A percentile compares a stretch with the other conserved stretches of the same genome.
phyloP scores from a whole-genome alignment of 2,113 vertebrate species.

The Dipodomys ordii region DNA sequence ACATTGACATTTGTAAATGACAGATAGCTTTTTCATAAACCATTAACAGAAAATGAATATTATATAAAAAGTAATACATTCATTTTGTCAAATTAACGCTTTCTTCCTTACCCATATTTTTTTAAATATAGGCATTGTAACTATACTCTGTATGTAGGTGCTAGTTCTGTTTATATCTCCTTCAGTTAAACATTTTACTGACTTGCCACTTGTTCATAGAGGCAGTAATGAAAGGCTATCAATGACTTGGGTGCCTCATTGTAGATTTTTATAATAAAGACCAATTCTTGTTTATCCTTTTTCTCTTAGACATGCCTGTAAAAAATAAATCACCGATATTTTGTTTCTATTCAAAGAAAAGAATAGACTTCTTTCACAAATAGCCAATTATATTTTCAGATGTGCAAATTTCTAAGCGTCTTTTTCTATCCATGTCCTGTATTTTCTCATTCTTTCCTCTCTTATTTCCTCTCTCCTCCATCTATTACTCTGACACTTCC shows the following conservation, averaged over 20 bases:
- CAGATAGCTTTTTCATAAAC: constrained; percentile 56
- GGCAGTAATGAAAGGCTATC: background rate
- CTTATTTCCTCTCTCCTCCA: background rate
- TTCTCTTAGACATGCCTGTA: background rate
- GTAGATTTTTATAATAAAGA: constrained; percentile 39
- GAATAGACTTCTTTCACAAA: background rate
- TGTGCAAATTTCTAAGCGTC: background rate
- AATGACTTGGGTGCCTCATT: constrained; percentile 50
- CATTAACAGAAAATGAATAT: constrained; percentile 79
- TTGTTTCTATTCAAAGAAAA: background rate
- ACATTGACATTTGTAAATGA: constrained; percentile 71
- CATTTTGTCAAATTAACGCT: constrained; percentile 69
- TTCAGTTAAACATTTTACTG: constrained; percentile 71
- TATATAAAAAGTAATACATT: constrained; percentile 74
- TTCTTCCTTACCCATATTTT: constrained; percentile 25
- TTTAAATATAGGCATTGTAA: background rate
- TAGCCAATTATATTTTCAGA: background rate
- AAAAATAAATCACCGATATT: constrained; percentile 35
- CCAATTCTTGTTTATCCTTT: background rate
- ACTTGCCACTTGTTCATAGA: background rate
- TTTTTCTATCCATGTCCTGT: background rate
- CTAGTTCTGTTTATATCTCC: constrained; percentile 51
- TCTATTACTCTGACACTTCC: too few species aligned
- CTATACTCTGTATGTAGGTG: too few species aligned
- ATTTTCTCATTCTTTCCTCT: too few species aligned